Evolutionary conservation across 2,888 invertebrate genomes (phyloP).

Genomic region (Trissolcus brochymenae): DNA sequence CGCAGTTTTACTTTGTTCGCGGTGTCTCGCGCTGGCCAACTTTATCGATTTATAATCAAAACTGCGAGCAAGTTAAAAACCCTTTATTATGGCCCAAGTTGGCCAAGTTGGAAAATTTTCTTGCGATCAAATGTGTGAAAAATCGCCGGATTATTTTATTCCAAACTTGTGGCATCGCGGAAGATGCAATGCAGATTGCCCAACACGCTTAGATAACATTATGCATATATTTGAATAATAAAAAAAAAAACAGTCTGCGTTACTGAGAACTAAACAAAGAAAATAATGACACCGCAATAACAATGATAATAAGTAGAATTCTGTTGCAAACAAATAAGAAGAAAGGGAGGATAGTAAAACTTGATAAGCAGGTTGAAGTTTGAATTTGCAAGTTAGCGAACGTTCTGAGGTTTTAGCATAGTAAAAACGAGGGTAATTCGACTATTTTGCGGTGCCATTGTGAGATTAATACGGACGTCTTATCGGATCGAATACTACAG

Average conservation of each 20-base stretch:
- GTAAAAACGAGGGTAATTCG: conserved; percentile 46
- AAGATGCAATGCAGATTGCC: too few species aligned
- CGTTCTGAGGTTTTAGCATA: not conserved
- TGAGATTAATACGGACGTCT: conserved; percentile 55
- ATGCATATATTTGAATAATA: too few species aligned
- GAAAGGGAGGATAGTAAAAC: not conserved
- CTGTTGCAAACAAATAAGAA: too few species aligned
- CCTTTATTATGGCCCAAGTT: conserved; percentile 33
- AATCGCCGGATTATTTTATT: not conserved
- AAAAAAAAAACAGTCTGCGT: too few species aligned
- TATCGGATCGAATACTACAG: conserved; percentile 56
- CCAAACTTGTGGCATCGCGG: too few species aligned
- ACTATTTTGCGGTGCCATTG: conserved; percentile 51
- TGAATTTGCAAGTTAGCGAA: conserved; percentile 1
- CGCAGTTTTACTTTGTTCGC: not conserved
- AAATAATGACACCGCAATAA: too few species aligned
- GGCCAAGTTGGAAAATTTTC: conserved; percentile 1
- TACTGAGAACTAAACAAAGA: too few species aligned
- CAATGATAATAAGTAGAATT: too few species aligned
- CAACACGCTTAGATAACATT: too few species aligned
- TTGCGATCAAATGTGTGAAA: not conserved
- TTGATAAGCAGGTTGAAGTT: not conserved
- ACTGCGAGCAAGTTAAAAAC: conserved; percentile 38
- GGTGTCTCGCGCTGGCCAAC: conserved; percentile 9
- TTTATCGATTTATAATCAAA: conserved; percentile 44